phyloP scores from a whole-genome alignment of 2,113 vertebrate species.

The Saguinus imperator region DNA sequence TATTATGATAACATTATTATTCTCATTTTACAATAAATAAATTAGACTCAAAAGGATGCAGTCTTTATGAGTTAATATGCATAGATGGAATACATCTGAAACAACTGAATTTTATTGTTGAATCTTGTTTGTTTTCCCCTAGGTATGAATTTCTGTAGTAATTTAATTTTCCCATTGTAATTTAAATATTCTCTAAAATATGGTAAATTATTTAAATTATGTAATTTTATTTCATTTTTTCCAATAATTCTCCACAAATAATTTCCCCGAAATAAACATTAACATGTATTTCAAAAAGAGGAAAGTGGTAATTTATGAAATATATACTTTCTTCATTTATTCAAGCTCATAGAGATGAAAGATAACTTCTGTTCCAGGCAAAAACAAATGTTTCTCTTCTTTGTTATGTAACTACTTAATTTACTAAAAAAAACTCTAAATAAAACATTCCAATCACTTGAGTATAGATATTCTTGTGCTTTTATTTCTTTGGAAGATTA shows the following conservation, averaged over 20 bases:
- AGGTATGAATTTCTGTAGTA: background rate
- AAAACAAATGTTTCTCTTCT: slow-evolving; percentile 14
- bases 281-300: background rate
- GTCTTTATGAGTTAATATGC: background rate
- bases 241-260: background rate
- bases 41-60: background rate
- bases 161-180: background rate
- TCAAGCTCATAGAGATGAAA: background rate
- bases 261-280: background rate
- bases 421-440: slow-evolving; percentile 17
- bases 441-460: background rate
- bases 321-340: background rate
- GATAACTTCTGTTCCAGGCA: background rate
- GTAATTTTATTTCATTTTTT: background rate
- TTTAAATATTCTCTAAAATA: background rate
- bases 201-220: background rate
- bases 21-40: background rate
- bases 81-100: background rate
- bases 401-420: background rate
- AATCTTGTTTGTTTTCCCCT: background rate
- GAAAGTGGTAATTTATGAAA: background rate
- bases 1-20: background rate
- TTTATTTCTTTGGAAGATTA: slow-evolving; percentile 21
- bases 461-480: background rate
- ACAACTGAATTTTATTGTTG: background rate